Evolutionary conservation across 1,140 invertebrate species (phyloP), one percentile per base, ranked within the genome.

Genomic region (Thaumatotibia leucotreta): DNA sequence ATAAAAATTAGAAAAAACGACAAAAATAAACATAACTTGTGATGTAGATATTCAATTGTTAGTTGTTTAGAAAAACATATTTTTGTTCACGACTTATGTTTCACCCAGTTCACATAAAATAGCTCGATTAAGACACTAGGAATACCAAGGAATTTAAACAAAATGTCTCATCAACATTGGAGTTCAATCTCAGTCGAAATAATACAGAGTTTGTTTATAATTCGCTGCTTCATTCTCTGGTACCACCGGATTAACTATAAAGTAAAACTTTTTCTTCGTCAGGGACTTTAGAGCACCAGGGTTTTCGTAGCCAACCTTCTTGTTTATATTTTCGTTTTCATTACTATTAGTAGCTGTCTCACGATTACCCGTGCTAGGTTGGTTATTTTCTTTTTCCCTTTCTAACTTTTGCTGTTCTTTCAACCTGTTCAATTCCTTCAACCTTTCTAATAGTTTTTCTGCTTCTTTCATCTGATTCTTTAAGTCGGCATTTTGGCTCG

Each of bases 221-320:
- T 58, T 17, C 2, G 5, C 11, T 11, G 22, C 66, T 49, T 66
- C 63, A 72, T 73, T 66, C 14, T 64, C 66, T 4, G 79, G 79
- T 23, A 66, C 24, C 4, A 82, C 72, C 17, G 79, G 77, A 58
- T 69, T 45, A 0, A 72, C 74, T 72, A 77, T 76, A 64, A 72
- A 73, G 29, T 71, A 68, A 52, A 79, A 75, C 54, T 74, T 79
- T 24, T 49, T 66, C 31, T 65, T 69, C 27, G 39, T 73, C 22
- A 76, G 10, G 24, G 62, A 33, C 65, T 61, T 65, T 2, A 67
- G 27, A 22, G 50, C 35, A 20, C 35, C 33, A 10, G 61, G 50
- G 32, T 52, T 65, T 17, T 61, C 29, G 6, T 66, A 22, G 8
- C 17, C 23, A 54, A 0, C 17, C 3, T 65, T 65, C 11, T 17